phyloP scores from a whole-genome alignment of 1,140 invertebrate genomes.

The Trichogramma pretiosum region DNA sequence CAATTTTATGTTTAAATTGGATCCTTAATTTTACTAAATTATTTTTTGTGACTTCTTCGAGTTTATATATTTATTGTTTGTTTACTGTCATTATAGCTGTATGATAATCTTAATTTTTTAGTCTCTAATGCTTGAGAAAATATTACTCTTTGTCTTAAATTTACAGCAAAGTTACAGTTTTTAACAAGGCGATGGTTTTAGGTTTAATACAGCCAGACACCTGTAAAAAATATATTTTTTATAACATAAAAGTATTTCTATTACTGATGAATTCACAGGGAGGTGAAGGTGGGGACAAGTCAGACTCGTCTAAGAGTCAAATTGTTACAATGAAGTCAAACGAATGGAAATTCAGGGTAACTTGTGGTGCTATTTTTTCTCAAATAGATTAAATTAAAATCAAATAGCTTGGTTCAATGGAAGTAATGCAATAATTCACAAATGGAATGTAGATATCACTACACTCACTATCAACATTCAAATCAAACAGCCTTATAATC shows the following conservation, averaged over 20 bases:
- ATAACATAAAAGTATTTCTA: slow-evolving; percentile 25
- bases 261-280: slow-evolving; percentile 42
- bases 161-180: slow-evolving; percentile 4
- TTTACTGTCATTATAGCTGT: too few species aligned
- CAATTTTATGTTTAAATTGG: too few species aligned
- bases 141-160: too few species aligned
- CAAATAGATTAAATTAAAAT: too few species aligned
- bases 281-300: slow-evolving; percentile 48
- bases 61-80: too few species aligned
- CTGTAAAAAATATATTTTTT: neutral
- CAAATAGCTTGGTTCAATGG: slow-evolving; percentile 23
- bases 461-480: too few species aligned
- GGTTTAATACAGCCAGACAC: neutral
- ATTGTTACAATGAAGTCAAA: slow-evolving; percentile 56
- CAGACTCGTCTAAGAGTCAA: slow-evolving; percentile 45
- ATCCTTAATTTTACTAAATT: too few species aligned
- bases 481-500: too few species aligned
- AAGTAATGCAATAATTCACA: slow-evolving; percentile 6
- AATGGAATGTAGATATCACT: too few species aligned
- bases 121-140: too few species aligned
- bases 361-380: slow-evolving; percentile 34
- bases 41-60: too few species aligned
- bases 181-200: neutral
- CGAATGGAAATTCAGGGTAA: slow-evolving; percentile 76
- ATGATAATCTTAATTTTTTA: too few species aligned